Evolutionary conservation across 2,888 invertebrate species (phyloP).

Genomic region (Entomobrya multifasciata): DNA sequence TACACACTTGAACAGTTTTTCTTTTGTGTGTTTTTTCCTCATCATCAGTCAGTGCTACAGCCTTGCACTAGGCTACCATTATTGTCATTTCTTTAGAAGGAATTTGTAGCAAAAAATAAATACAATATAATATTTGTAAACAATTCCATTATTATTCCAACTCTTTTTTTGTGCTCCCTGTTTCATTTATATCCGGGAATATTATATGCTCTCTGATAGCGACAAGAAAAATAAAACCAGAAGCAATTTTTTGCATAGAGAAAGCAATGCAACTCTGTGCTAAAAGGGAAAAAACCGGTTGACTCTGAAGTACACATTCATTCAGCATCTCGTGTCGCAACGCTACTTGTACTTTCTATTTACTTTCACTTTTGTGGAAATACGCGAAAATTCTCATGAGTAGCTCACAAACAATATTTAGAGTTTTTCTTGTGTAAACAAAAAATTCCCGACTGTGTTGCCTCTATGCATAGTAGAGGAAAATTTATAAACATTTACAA

Average conservation of each 20-base stretch:
- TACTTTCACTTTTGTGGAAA: not conserved
- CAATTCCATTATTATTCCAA: constrained; percentile 33
- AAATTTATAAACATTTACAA: too few relatives aligned
- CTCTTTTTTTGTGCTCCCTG: not conserved
- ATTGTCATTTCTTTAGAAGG: constrained; percentile 2
- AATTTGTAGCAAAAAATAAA: constrained; percentile 24
- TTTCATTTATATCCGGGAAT: constrained; percentile 32
- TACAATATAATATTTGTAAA: constrained; percentile 4
- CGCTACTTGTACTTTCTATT: too few relatives aligned
- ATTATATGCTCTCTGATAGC: constrained; percentile 11
- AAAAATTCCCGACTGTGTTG: not conserved
- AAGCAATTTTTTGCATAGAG: constrained; percentile 17
- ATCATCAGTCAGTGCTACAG: constrained; percentile 47
- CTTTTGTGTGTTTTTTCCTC: constrained; percentile 14
- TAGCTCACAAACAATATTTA: constrained; percentile 51
- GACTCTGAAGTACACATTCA: constrained; percentile 38
- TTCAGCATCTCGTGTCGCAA: constrained; percentile 15
- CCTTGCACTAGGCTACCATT: too few relatives aligned
- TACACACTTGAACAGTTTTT: not conserved
- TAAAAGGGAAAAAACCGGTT: constrained; percentile 30
- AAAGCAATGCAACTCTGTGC: too few relatives aligned
- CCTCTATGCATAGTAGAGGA: too few relatives aligned
- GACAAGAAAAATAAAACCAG: constrained; percentile 35
- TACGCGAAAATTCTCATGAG: constrained; percentile 19
- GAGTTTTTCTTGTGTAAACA: constrained; percentile 34